A percentile compares a stretch with the other conserved stretches of the same genome.
phyloP scores from a whole-genome alignment of 2,113 vertebrate genomes.

The Phalacrocorax pelagicus region DNA sequence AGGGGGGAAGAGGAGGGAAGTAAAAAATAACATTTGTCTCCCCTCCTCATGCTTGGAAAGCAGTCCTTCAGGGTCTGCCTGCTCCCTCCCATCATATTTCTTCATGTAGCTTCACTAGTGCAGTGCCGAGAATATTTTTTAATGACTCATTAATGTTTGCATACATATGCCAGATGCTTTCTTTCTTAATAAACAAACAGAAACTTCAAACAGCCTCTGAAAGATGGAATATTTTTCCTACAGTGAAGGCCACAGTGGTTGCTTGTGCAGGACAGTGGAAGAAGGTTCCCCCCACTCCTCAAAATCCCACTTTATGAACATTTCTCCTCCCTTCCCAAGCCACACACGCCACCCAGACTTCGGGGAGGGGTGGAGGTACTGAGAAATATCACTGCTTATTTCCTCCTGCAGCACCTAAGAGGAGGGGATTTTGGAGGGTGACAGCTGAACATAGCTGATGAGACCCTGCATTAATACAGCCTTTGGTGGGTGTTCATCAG shows the following conservation, averaged over 20 bases:
- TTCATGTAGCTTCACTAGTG: not conserved
- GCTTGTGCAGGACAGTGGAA: not conserved
- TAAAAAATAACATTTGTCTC: not conserved
- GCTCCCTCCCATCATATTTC: not conserved
- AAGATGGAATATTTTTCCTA: not conserved
- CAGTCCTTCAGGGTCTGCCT: not conserved
- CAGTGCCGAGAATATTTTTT: not conserved
- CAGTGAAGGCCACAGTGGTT: not conserved
- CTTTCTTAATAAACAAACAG: slow-evolving; percentile 16
- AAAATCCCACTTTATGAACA: not conserved
- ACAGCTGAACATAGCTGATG: not conserved
- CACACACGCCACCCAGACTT: not conserved
- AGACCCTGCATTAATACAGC: not conserved
- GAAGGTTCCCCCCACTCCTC: not conserved
- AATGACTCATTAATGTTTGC: slow-evolving; percentile 15
- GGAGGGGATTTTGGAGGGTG: not conserved
- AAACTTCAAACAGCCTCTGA: not conserved
- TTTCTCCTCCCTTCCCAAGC: not conserved
- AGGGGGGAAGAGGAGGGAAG: not conserved
- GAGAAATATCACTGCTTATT: not conserved
- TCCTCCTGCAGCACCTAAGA: not conserved
- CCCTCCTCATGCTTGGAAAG: not conserved
- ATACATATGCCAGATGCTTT: slow-evolving; percentile 15
- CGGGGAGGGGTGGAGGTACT: not conserved
- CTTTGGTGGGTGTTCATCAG: not conserved